These are phyloP conservation scores for Clavelina lepadiformis DNA, from an alignment of 23 tunicate genomes.

Conservation along the genomic window DNA sequence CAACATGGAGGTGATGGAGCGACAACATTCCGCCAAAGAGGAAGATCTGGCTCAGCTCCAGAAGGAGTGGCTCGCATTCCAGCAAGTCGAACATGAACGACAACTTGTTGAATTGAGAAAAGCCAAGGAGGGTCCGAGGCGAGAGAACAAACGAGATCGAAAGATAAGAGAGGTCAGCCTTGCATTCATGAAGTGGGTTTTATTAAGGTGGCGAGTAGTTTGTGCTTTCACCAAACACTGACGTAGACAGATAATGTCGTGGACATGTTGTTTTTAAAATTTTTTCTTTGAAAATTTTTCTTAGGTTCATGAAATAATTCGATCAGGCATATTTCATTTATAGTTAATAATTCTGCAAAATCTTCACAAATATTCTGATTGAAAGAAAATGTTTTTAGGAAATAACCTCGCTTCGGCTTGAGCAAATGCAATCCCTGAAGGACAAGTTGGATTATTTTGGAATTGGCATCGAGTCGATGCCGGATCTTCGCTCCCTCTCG, in stretches of 20 bases:
- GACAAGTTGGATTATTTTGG: constrained; percentile 44
- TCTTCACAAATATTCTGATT: too few relatives aligned
- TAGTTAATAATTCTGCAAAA: too few relatives aligned
- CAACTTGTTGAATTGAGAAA: constrained; percentile 11
- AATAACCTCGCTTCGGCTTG: constrained; percentile 18
- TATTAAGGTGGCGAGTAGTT: too few relatives aligned
- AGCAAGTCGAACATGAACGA: constrained; percentile 36
- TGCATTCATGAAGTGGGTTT: too few relatives aligned
- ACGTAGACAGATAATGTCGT: too few relatives aligned
- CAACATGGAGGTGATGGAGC: background rate
- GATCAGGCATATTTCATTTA: too few relatives aligned
- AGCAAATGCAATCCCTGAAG: constrained; percentile 33
- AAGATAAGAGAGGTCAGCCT: constrained; percentile 28
- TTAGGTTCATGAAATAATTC: too few relatives aligned
- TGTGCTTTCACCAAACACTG: too few relatives aligned
- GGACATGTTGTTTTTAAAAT: too few relatives aligned
- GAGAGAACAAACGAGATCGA: constrained; percentile 36
- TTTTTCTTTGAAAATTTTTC: too few relatives aligned
- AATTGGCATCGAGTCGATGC: constrained; percentile 8
- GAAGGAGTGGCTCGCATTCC: constrained; percentile 59
- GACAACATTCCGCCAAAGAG: background rate
- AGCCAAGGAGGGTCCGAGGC: constrained; percentile 11
- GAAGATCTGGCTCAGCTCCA: constrained; percentile 11
- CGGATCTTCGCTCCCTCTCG: constrained; percentile 14
- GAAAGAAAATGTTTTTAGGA: constrained; percentile 15